These are phyloP conservation scores for Peromyscus leucopus DNA, from an alignment of 2,113 vertebrate genomes.

Conservation along the genomic window DNA sequence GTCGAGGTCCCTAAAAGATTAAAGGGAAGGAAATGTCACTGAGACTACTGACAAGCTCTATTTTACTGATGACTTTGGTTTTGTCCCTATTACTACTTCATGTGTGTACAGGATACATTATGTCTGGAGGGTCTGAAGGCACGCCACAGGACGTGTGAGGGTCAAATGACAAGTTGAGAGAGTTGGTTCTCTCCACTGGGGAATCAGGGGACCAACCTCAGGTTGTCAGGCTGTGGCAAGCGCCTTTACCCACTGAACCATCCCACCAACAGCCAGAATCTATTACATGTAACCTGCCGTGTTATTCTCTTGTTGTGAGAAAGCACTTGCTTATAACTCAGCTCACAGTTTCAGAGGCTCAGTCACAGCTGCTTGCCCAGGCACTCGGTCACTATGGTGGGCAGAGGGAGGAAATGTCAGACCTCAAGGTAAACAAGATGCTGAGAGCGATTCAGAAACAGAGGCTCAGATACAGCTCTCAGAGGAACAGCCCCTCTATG, in stretches of 20 bases:
- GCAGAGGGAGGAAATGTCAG: not conserved
- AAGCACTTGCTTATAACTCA: not conserved
- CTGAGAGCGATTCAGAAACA: not conserved
- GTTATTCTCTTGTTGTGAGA: not conserved
- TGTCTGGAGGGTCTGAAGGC: not conserved
- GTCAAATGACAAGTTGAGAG: not conserved
- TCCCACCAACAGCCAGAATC: not conserved
- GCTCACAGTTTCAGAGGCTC: not conserved
- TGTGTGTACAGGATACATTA: not conserved
- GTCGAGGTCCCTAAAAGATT: not conserved
- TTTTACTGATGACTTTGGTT: not conserved
- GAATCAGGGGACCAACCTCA: too few species aligned
- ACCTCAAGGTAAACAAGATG: not conserved
- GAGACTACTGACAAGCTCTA: too few species aligned
- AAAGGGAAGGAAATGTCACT: not conserved
- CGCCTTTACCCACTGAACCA: not conserved
- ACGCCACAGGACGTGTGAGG: not conserved
- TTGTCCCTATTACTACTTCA: not conserved
- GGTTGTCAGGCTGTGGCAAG: not conserved
- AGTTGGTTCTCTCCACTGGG: not conserved
- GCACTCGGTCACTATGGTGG: not conserved
- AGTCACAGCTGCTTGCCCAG: not conserved
- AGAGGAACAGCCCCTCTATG: not conserved
- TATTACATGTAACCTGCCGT: conserved; percentile 32
- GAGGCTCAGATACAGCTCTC: not conserved